Conservation (phyloP, 2,888 invertebrate species). For the Lasius fuliginosus region DNA sequence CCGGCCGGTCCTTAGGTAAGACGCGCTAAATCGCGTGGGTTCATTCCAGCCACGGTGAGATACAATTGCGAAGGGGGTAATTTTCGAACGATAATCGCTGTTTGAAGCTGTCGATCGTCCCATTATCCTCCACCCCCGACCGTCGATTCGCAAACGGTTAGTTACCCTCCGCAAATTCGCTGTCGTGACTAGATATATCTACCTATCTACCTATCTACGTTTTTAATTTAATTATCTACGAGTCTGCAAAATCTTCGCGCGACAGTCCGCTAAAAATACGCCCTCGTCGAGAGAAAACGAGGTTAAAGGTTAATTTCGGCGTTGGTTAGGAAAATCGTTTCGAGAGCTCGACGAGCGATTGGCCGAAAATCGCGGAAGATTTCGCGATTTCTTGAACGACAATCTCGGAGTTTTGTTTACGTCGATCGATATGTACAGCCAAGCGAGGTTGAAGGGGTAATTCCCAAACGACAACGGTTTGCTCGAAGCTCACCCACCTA, state of each 20-base stretch:
- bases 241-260: neutral
- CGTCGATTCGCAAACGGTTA: slow-evolving; percentile 41
- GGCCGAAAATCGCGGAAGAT: slow-evolving; percentile 4
- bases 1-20: neutral
- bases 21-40: slow-evolving; percentile 45
- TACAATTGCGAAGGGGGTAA: slow-evolving; percentile 35
- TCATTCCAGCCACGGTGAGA: slow-evolving; percentile 33
- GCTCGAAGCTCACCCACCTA: slow-evolving; percentile 24
- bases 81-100: slow-evolving; percentile 46
- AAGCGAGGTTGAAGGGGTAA: slow-evolving; percentile 15
- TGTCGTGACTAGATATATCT: neutral
- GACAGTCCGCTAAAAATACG: slow-evolving; percentile 9
- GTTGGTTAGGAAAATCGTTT: neutral
- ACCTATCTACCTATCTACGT: neutral
- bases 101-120: slow-evolving; percentile 49
- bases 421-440: slow-evolving; percentile 15
- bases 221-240: slow-evolving; percentile 18
- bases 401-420: slow-evolving; percentile 26
- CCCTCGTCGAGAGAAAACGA: neutral
- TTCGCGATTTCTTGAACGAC: slow-evolving; percentile 1
- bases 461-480: slow-evolving; percentile 44
- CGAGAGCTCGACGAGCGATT: neutral
- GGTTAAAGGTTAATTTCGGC: slow-evolving; percentile 26
- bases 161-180: slow-evolving; percentile 4
- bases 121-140: slow-evolving; percentile 23